These are phyloP conservation scores for Seriola dumerili DNA, from an alignment of 2,113 vertebrate species.

Conservation along the genomic window DNA sequence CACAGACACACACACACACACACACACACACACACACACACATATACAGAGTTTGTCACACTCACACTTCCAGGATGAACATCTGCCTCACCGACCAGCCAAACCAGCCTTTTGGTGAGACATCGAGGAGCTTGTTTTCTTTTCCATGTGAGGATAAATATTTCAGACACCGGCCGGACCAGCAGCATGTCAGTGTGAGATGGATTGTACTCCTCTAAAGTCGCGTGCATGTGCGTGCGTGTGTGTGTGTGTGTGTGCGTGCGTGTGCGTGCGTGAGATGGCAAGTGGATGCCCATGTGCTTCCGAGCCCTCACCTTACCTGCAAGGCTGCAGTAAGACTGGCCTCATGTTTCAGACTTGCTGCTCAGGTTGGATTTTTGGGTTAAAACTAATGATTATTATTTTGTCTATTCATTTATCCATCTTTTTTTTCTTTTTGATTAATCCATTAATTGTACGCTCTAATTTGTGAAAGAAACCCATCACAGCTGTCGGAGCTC, in stretches of 20 bases:
- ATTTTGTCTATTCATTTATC: not conserved
- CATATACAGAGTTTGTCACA: not conserved
- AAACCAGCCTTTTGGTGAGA: not conserved
- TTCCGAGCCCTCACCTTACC: not conserved
- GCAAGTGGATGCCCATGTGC: not conserved
- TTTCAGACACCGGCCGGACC: conserved; percentile 17
- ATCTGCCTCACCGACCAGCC: not conserved
- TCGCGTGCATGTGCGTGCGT: not conserved
- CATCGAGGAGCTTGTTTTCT: conserved; percentile 1
- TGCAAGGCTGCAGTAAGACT: not conserved
- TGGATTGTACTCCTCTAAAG: not conserved
- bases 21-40: too few species aligned
- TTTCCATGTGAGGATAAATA: conserved; percentile 38
- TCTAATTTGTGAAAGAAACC: too few species aligned
- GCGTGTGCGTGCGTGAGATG: not conserved
- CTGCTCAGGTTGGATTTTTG: not conserved
- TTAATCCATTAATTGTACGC: too few species aligned
- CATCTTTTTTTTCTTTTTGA: not conserved
- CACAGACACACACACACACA: not conserved
- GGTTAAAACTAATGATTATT: not conserved
- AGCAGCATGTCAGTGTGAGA: conserved; percentile 8
- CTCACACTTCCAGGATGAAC: conserved; percentile 3
- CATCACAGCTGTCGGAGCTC: too few species aligned
- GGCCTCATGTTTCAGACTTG: not conserved
- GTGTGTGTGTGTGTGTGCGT: not conserved